phyloP scores from a whole-genome alignment of 2,797 vertebrate species.

The Natrix natrix region DNA sequence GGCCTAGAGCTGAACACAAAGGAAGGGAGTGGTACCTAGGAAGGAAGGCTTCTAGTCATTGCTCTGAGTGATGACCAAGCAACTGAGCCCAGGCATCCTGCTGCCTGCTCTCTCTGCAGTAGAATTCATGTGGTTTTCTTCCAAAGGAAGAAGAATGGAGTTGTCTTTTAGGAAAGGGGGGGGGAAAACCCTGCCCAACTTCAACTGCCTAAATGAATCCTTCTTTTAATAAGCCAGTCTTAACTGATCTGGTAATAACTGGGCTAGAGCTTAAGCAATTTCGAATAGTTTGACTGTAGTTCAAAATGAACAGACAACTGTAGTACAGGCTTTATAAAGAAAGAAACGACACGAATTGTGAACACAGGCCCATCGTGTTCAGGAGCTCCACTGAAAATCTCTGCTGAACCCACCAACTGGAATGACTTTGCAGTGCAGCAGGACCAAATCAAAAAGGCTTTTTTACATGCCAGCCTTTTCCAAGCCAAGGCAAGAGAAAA shows the following conservation, averaged over 20 bases:
- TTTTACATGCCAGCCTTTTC: not conserved
- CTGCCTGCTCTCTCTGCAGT: not conserved
- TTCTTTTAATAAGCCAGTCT: not conserved
- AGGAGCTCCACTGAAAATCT: not conserved
- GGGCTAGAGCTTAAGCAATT: not conserved
- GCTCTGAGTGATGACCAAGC: conserved; percentile 23
- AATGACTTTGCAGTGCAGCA: not conserved
- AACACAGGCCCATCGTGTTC: not conserved
- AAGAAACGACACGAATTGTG: not conserved
- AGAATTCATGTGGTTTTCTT: not conserved
- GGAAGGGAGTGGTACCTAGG: conserved; percentile 25
- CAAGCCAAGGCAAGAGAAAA: not conserved
- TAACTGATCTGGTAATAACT: not conserved
- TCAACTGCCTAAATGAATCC: not conserved
- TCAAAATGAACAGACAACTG: not conserved
- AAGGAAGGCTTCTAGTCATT: not conserved
- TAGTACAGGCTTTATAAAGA: not conserved
- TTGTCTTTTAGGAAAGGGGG: not conserved
- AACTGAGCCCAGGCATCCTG: conserved; percentile 6
- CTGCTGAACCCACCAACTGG: not conserved
- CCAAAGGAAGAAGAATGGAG: not conserved
- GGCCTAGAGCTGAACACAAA: conserved; percentile 21
- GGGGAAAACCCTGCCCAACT: not conserved
- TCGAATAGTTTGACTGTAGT: not conserved
- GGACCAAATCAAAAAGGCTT: not conserved